These are phyloP conservation scores for Neodontobutis hainanensis DNA, from an alignment of 2,113 vertebrate species.

Conservation along the genomic window DNA sequence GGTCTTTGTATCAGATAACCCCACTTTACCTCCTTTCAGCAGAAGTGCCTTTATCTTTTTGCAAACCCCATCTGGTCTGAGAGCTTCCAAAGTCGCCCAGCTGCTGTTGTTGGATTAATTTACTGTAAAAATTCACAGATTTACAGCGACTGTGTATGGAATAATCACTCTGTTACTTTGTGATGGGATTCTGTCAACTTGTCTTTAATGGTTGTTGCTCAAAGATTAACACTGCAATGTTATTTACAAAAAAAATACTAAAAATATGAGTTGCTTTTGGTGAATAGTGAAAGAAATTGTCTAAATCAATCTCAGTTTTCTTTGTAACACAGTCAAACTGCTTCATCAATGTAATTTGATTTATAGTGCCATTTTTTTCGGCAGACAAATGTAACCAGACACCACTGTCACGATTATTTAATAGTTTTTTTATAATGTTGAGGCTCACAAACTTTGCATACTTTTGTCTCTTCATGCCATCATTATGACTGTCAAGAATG, in stretches of 20 bases:
- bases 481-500: too few species aligned
- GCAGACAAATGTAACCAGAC: not conserved
- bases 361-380: not conserved
- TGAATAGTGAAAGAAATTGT: conserved; percentile 4
- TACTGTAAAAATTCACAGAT: too few species aligned
- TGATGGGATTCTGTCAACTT: not conserved
- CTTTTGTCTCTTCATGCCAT: too few species aligned
- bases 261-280: not conserved
- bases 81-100: too few species aligned
- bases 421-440: too few species aligned
- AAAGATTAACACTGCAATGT: not conserved
- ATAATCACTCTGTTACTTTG: not conserved
- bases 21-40: too few species aligned
- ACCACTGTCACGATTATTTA: not conserved
- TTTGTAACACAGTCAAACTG: too few species aligned
- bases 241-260: not conserved
- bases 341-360: not conserved
- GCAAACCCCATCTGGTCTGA: too few species aligned
- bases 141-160: not conserved
- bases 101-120: too few species aligned
- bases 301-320: not conserved
- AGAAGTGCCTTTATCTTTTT: too few species aligned
- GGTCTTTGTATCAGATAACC: too few species aligned
- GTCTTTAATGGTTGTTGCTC: not conserved
- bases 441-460: too few species aligned